These are phyloP conservation scores for Apostichopus leukothele DNA, from an alignment of 53 echinoderm and acorn worm species.

Conservation along the genomic window DNA sequence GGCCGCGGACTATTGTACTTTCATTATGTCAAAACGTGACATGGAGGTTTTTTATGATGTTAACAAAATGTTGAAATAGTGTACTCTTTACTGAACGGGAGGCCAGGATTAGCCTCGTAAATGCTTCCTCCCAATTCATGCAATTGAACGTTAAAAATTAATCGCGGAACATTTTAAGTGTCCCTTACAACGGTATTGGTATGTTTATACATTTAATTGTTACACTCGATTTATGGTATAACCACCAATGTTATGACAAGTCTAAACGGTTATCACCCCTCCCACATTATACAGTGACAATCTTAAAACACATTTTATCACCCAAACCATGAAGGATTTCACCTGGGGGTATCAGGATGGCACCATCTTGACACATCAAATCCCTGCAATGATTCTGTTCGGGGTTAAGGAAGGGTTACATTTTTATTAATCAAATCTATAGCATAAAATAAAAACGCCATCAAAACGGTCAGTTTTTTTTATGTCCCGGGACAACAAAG, in stretches of 20 bases:
- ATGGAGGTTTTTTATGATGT: not conserved
- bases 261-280: constrained; percentile 26
- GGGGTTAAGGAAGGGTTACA: not conserved
- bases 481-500: no score
- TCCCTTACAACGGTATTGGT: not conserved
- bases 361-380: constrained; percentile 1
- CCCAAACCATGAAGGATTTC: constrained; percentile 18
- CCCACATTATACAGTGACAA: constrained; percentile 23
- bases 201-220: constrained; percentile 31
- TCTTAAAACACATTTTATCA: not conserved
- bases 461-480: not conserved
- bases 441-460: not conserved
- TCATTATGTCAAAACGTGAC: not conserved
- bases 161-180: constrained; percentile 37
- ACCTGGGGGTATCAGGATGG: constrained; percentile 3
- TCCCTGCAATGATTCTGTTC: not conserved
- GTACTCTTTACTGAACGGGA: constrained; percentile 29
- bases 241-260: constrained; percentile 30
- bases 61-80: constrained; percentile 17
- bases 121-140: constrained; percentile 34
- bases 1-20: not conserved
- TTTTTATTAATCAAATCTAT: not conserved
- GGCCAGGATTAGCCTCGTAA: constrained; percentile 19
- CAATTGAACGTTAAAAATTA: constrained; percentile 45
- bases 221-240: constrained; percentile 17